These are phyloP conservation scores for Andrena trimmerana DNA, from an alignment of 2,888 invertebrate species.

Conservation along the genomic window DNA sequence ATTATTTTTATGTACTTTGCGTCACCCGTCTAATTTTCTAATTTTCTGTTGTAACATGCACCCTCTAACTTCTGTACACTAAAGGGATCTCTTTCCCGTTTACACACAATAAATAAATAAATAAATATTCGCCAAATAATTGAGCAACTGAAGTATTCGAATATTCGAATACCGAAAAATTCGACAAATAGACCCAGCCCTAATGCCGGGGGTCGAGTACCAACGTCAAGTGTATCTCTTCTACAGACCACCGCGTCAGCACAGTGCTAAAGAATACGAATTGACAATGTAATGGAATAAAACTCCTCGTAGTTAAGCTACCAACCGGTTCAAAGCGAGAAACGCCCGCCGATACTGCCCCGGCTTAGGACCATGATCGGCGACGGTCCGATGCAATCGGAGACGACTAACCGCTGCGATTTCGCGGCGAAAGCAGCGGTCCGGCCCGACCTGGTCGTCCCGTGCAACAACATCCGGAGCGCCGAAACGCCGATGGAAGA, in stretches of 20 bases:
- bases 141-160: too few relatives aligned
- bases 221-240: not conserved
- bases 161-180: too few relatives aligned
- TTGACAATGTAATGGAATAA: not conserved
- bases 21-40: too few relatives aligned
- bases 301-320: slow-evolving; percentile 79
- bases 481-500: slow-evolving; percentile 77
- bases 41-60: too few relatives aligned
- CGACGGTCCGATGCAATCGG: slow-evolving; percentile 79
- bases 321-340: slow-evolving; percentile 77
- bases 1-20: too few relatives aligned
- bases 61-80: too few relatives aligned
- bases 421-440: slow-evolving; percentile 75
- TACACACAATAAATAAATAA: too few relatives aligned
- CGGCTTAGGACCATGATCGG: slow-evolving; percentile 74
- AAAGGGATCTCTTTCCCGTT: too few relatives aligned
- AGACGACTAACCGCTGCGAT: slow-evolving; percentile 81
- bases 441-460: slow-evolving; percentile 76
- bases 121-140: too few relatives aligned
- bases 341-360: slow-evolving; percentile 78
- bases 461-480: slow-evolving; percentile 79
- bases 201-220: not conserved
- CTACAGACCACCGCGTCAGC: not conserved
- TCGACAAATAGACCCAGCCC: too few relatives aligned
- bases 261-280: not conserved